Base-by-base conservation (phyloP, 1,140 invertebrate species). In the Heliconius hewitsoni region DNA sequence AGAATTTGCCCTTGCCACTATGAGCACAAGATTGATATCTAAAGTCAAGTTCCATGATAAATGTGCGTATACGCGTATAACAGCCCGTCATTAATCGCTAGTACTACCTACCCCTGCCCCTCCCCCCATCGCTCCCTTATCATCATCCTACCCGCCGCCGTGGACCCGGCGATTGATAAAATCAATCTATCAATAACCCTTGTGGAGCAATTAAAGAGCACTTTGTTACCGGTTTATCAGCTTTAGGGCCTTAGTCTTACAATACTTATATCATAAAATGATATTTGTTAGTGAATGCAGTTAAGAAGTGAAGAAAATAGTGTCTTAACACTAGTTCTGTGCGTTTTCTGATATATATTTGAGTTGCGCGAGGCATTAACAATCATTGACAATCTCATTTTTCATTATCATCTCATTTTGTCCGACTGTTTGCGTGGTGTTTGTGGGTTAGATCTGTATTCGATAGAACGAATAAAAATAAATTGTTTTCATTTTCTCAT, bases 151-250 rank as follows among this genome's bases (percentile, higher is more conserved):
- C 34, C 71, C 71, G 8, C 34, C 74, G 55, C 23, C 8, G 55
- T 2, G 55, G 55, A 57, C 55, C 52, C n/a, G 13, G 52, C 80
- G 76, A 76, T 78, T 74, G 83, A 83, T 83, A 79, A 80, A 81
- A 84, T 86, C 81, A 76, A 71, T 84, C 85, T 84, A 87, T 87
- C 85, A 85, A 84, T 83, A 85, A 79, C 34, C 74, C 78, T 77
- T 52, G 80, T 37, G 60, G 73, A 52, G 82, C 72, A 84, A 87
- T 87, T 85, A 87, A 81, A 85, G 71, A 77, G 71, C 78, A 81
- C 78, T 86, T 83, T 84, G 82, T 83, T 77, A 78, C 74, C 57
- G 37, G 77, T 70, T 78, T 73, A 57, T n/a, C 55, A 57, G 19
- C n/a, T 55, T 19, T 55, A 55, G 18, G 18, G 5, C 52, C 52